Percentiles rank a stretch among this genome's conserved stretches.
Conservation (phyloP, 2,797 vertebrate genomes). For the Gambelia wislizenii region DNA sequence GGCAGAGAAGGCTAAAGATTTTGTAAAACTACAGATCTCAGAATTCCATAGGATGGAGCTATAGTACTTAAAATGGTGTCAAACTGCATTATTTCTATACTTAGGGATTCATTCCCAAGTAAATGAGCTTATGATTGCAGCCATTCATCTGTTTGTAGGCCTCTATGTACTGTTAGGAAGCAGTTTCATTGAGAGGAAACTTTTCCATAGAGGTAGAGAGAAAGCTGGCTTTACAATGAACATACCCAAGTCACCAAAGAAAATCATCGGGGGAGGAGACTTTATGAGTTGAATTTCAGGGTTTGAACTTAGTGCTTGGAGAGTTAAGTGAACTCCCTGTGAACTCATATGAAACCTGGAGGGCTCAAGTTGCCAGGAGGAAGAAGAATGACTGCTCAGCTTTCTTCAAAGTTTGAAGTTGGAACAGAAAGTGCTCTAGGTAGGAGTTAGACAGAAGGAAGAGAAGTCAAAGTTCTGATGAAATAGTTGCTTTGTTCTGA, state of each 20-base stretch:
- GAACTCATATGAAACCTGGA: constrained; percentile 18
- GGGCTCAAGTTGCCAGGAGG: background rate
- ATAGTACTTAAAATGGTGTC: too few species aligned
- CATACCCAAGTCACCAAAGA: background rate
- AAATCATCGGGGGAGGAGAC: background rate
- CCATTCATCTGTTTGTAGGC: background rate
- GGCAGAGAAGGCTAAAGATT: too few species aligned
- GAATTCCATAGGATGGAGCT: too few species aligned
- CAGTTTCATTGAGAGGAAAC: background rate
- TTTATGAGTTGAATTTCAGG: constrained; percentile 1
- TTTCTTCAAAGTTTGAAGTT: constrained; percentile 15
- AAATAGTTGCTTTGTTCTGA: background rate
- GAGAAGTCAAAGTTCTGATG: background rate
- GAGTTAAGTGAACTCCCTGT: constrained; percentile 22
- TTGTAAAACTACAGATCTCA: too few species aligned
- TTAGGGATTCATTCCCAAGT: too few species aligned
- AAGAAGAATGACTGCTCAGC: background rate
- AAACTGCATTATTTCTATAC: too few species aligned
- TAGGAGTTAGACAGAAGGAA: constrained; percentile 8
- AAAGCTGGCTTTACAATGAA: constrained; percentile 4
- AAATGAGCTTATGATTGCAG: background rate
- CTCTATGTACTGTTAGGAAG: background rate
- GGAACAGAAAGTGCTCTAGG: background rate
- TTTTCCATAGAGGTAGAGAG: background rate
- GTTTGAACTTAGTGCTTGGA: constrained; percentile 7